Evolutionary conservation across 1,140 invertebrate species (phyloP).

Genomic region (Pemphigus obesinymphae): DNA sequence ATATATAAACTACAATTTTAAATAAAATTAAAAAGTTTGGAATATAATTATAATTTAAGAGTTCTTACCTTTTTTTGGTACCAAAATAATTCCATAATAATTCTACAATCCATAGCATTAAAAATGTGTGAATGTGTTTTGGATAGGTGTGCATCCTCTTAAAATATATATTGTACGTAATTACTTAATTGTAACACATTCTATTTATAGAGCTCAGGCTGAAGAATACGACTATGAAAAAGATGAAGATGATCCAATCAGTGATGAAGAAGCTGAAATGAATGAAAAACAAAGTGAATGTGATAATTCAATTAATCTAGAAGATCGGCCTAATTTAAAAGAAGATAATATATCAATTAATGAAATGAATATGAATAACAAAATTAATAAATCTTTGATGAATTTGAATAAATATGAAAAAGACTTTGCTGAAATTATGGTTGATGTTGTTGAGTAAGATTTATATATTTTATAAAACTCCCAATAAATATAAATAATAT

Average conservation of each 20-base stretch:
- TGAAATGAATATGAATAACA: neutral
- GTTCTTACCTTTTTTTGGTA: no score
- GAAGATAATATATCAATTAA: neutral
- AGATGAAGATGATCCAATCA: slow-evolving; percentile 30
- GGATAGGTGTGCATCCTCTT: no score
- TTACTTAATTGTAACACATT: no score
- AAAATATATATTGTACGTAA: no score
- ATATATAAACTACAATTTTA: no score
- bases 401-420: neutral
- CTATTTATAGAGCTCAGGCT: neutral
- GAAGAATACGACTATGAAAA: slow-evolving; percentile 37
- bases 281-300: slow-evolving; percentile 22
- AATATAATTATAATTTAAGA: no score
- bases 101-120: no score
- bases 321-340: neutral
- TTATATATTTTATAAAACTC: neutral
- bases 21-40: no score
- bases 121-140: no score
- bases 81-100: no score
- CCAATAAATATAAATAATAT: neutral
- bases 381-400: neutral
- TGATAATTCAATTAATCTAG: neutral
- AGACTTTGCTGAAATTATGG: neutral
- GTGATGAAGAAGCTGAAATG: slow-evolving; percentile 15
- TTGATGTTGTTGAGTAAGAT: slow-evolving; percentile 6